Base-by-base conservation (phyloP, 2,888 invertebrate species). In the Tetanocera ferruginea region DNA sequence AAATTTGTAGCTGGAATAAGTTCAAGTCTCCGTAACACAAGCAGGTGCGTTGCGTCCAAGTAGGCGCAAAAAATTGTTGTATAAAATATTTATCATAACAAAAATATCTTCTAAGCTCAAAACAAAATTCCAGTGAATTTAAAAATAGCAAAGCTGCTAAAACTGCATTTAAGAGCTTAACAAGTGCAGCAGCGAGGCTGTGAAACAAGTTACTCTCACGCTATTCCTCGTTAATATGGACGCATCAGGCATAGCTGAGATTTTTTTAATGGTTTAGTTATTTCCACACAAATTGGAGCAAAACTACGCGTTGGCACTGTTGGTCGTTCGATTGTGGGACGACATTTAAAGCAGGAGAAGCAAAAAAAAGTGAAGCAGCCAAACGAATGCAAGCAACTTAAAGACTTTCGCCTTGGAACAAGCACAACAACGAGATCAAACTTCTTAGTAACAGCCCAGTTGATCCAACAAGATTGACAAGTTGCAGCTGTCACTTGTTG, bases 271-370 rank as follows among this genome's bases (percentile, higher is more conserved):
- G 28, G 64, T n/a, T 31, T 14, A 64, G 64, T n/a, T 25, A 64
- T 64, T 64, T 25, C 28, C 25, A n/a, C 64, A 64, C 64, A 64
- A 64, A 64, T 64, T 64, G 34, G 34, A 64, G 64, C 64, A 64
- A 31, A 64, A 31, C 23, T n/a, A 64, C 64, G 64, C 64, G 31
- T 64, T n/a, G 64, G 64, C 64, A 31, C 28, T 64, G 19, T 9
- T 23, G 0, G 55, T 55, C 19, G 55, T 55, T 55, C 5, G 19
- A 19, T 55, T 55, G 19, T 55, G 43, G 43, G 43, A 43, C 11
- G 43, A 14, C 43, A 43, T 43, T 11, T 11, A 43, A 43, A 11
- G 43, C 14, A 43, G 43, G 14, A 43, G 43, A 43, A n/a, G n/a
- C n/a, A n/a, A 43, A 43, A 43, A 43, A 55, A 55, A 17, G 55